Conservation (phyloP, 1,140 invertebrate genomes). For the Reticulitermes speratus region DNA sequence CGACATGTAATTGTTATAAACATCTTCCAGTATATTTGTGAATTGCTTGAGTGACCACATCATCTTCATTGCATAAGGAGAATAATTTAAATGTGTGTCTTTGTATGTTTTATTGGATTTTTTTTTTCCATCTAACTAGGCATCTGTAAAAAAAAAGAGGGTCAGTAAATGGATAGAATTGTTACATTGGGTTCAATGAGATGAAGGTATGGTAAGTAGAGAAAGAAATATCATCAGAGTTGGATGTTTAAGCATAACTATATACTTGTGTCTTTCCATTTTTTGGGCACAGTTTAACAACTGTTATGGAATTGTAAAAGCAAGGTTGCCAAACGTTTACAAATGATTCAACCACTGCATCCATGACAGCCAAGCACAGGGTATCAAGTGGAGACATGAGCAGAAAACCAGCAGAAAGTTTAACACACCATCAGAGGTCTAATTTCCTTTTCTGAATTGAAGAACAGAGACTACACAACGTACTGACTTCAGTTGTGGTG, state of each 20-base stretch:
- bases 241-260: not conserved
- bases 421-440: not conserved
- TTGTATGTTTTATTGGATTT: too few species aligned
- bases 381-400: constrained; percentile 23
- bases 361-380: constrained; percentile 17
- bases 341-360: constrained; percentile 14
- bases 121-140: too few species aligned
- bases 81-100: too few species aligned
- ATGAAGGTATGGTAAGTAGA: not conserved
- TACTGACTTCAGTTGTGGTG: not conserved
- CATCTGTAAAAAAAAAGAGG: too few species aligned
- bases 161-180: too few species aligned
- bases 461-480: not conserved
- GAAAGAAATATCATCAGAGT: not conserved
- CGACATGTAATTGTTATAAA: too few species aligned
- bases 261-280: not conserved
- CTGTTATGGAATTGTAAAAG: constrained; percentile 31
- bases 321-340: constrained; percentile 25
- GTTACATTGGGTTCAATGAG: too few species aligned
- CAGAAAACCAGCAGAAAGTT: not conserved
- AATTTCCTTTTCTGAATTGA: not conserved
- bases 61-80: too few species aligned
- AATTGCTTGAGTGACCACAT: too few species aligned
- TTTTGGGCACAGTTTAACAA: constrained; percentile 29
- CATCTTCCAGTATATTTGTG: too few species aligned